phyloP scores from a whole-genome alignment of 2,797 vertebrate species.

The Coreius guichenoti region DNA sequence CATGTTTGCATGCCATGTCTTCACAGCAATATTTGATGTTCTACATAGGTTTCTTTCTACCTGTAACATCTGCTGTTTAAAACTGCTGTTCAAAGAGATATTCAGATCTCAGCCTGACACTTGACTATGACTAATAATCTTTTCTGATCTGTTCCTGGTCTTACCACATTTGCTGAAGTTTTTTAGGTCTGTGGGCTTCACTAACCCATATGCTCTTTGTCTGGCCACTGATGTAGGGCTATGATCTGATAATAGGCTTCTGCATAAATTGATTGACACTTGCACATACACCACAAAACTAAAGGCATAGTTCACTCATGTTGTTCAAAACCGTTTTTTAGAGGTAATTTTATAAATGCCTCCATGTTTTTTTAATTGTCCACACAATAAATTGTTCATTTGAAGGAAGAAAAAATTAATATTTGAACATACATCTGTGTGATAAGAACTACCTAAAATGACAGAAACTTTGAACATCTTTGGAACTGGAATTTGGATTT shows the following conservation, averaged over 20 bases:
- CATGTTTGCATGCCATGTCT: slow-evolving; percentile 1
- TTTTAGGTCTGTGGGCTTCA: neutral
- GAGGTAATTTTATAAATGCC: neutral
- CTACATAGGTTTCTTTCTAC: slow-evolving; percentile 25
- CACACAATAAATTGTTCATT: neutral
- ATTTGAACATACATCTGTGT: neutral
- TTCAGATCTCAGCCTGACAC: neutral
- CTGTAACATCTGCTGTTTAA: neutral
- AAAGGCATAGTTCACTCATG: neutral
- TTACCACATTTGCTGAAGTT: neutral
- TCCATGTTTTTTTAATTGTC: neutral
- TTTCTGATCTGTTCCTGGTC: neutral
- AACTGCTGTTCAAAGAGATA: neutral
- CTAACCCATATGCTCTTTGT: neutral
- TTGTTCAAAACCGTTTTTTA: neutral
- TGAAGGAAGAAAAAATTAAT: neutral
- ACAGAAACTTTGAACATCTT: neutral
- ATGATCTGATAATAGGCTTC: neutral
- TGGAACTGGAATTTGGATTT: neutral
- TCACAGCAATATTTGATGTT: neutral
- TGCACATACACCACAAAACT: neutral
- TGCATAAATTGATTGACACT: neutral
- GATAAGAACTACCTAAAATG: neutral
- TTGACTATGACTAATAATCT: neutral
- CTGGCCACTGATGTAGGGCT: neutral